Evolutionary conservation across 2,888 invertebrate genomes (phyloP), one percentile per base, ranked within the genome.

Genomic region (Peribatodes rhomboidaria): DNA sequence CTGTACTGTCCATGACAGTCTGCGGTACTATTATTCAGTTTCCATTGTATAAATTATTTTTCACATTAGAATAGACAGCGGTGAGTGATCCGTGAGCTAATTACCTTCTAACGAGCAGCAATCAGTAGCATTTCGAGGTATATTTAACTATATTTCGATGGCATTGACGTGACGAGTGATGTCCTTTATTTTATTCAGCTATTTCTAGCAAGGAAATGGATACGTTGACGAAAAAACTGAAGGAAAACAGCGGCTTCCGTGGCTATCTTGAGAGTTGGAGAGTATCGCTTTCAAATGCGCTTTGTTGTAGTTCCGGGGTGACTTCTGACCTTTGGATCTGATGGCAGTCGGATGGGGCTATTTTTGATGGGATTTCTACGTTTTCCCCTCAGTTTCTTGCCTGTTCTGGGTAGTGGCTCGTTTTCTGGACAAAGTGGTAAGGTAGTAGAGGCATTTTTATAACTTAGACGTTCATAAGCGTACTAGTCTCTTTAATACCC

Each of bases 31-130:
- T 82, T 84, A 85, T 86, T 85, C 70, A 86, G 88, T 84, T 89
- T 85, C 82, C 77, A 70, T 72, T 61, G 69, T 73, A 77, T 80
- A 65, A 65, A 65, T 65, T 65, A 65, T 65, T 65, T 65, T 65
- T 61, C 65, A 61, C 49, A 84, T 90, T 84, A 78, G 88, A 90
- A 91, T 87, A 88, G 88, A 84, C 78, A 64, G 80, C 79, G 92
- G 61, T 86, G 92, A 93, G 83, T 87, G 92, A 93, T 90, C 85
- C 81, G 77, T 85, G 87, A 81, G 89, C 91, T 93, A 92, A 93
- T 93, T 92, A 90, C 88, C 85, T 85, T 82, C 92, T 92, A 93
- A 93, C 90, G 92, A 92, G 83, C 89, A 82, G 84, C 79, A 83
- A 90, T 90, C 87, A 82, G 86, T 88, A 85, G 84, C 89, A 89